Evolutionary conservation across 2,797 vertebrate species (phyloP).

Genomic region (Peromyscus melanophrys): DNA sequence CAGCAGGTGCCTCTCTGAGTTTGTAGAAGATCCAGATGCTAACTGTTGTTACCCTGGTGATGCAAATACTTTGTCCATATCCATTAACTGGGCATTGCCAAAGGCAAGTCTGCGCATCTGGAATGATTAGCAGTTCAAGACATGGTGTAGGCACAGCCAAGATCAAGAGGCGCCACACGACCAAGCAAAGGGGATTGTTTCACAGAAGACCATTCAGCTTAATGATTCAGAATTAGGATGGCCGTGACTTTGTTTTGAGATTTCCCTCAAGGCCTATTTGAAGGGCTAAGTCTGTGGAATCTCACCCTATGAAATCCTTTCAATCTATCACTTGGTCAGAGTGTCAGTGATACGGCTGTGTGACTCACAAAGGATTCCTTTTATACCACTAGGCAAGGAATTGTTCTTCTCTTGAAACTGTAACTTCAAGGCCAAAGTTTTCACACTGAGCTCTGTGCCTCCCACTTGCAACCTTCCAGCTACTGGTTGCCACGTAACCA

Average conservation of each 20-base stretch:
- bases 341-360: not conserved
- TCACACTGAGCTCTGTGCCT: not conserved
- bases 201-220: not conserved
- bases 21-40: not conserved
- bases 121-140: conserved; percentile 9
- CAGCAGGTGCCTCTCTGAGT: not conserved
- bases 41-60: not conserved
- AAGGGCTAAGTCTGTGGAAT: conserved; percentile 30
- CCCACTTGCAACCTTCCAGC: not conserved
- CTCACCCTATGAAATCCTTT: conserved; percentile 39
- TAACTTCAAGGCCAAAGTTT: conserved; percentile 71
- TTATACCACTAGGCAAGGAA: conserved; percentile 58
- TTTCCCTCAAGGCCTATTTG: not conserved
- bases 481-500: conserved; percentile 55
- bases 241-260: conserved; percentile 32
- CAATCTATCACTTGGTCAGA: conserved; percentile 4
- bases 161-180: not conserved
- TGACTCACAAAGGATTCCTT: conserved; percentile 59
- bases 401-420: conserved; percentile 65
- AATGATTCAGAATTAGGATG: conserved; percentile 28
- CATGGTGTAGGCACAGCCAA: not conserved
- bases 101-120: not conserved
- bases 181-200: not conserved
- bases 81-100: not conserved
- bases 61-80: not conserved